These are phyloP conservation scores for Myripristis murdjan DNA, from an alignment of 2,797 vertebrate genomes.

Conservation along the genomic window DNA sequence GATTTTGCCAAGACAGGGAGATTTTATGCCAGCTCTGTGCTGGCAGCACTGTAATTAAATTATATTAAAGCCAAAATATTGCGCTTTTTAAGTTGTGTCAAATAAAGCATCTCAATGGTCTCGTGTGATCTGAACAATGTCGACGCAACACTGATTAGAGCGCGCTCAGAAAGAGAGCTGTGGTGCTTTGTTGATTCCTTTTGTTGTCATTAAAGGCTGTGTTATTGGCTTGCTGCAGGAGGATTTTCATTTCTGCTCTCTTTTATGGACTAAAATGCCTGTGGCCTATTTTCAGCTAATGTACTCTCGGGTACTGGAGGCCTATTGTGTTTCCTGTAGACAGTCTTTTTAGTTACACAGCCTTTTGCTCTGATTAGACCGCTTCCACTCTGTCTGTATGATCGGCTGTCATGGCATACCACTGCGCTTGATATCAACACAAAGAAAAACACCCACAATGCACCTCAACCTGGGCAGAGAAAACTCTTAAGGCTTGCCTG, in stretches of 20 bases:
- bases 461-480: conserved; percentile 61
- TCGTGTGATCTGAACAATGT: conserved; percentile 66
- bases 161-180: conserved; percentile 58
- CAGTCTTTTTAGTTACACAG: conserved; percentile 76
- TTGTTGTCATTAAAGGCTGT: conserved; percentile 73
- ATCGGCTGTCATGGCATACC: conserved; percentile 67
- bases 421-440: conserved; percentile 57
- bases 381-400: conserved; percentile 62
- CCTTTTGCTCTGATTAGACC: conserved; percentile 66
- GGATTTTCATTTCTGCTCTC: conserved; percentile 71
- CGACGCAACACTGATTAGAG: conserved; percentile 69
- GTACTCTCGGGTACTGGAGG: conserved; percentile 66
- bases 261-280: conserved; percentile 76
- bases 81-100: conserved; percentile 61
- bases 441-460: conserved; percentile 60
- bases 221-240: conserved; percentile 71
- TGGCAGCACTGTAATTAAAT: conserved; percentile 75
- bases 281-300: conserved; percentile 79
- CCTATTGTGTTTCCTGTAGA: conserved; percentile 75
- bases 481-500: conserved; percentile 58
- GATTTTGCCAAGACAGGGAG: conserved; percentile 69
- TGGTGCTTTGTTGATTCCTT: conserved; percentile 72
- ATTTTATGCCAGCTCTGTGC: conserved; percentile 60
- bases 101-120: conserved; percentile 64
- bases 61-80: conserved; percentile 66